These are phyloP conservation scores for Antrozous pallidus DNA, from an alignment of 2,797 vertebrate species.

Conservation along the genomic window DNA sequence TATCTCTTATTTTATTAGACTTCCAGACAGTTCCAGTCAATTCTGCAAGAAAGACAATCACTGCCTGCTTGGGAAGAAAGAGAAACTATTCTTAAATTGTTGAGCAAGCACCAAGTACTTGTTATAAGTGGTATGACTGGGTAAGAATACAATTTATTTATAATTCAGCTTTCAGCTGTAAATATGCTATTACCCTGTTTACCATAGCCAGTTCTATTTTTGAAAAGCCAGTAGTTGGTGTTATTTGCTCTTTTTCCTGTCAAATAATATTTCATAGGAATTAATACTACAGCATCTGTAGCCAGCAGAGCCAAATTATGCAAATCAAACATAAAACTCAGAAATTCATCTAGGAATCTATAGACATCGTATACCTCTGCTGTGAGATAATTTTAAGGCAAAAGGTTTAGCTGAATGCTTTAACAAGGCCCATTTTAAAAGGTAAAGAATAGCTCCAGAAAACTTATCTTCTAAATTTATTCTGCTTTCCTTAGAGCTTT, in stretches of 20 bases:
- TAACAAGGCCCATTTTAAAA: neutral
- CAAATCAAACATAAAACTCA: neutral
- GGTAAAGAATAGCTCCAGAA: neutral
- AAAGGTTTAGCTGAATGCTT: neutral
- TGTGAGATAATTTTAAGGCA: neutral
- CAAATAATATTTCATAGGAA: neutral
- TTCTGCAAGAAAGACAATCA: constrained; percentile 93
- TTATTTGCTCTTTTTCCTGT: neutral
- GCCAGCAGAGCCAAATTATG: neutral
- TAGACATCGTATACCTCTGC: neutral
- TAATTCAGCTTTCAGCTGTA: neutral
- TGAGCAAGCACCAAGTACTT: constrained; percentile 91
- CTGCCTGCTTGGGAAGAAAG: constrained; percentile 95
- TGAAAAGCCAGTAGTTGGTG: neutral
- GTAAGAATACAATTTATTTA: constrained; percentile 81
- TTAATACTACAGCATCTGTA: neutral
- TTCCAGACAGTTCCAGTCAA: constrained; percentile 88
- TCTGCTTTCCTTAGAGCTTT: constrained; percentile 4
- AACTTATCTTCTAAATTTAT: neutral
- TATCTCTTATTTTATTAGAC: constrained; percentile 82
- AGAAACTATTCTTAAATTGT: constrained; percentile 87
- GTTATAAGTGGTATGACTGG: constrained; percentile 99
- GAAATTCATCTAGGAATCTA: neutral
- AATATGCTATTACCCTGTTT: neutral
- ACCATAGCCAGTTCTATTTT: neutral